phyloP scores from a whole-genome alignment of 2,797 vertebrate species.

The Pseudomugil gertrudae region DNA sequence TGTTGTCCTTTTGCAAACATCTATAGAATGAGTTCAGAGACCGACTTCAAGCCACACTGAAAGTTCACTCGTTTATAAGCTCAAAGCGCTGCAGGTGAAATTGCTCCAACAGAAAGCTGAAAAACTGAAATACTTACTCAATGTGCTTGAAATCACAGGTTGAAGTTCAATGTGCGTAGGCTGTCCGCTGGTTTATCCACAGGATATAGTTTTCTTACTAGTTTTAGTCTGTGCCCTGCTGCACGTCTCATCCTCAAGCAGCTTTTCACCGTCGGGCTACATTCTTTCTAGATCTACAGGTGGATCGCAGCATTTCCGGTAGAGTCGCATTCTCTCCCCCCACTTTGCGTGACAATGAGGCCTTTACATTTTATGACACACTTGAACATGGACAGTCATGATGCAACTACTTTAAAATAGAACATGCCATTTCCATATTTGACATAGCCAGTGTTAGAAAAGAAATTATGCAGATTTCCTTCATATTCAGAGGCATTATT shows the following conservation, averaged over 20 bases:
- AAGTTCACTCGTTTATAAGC: not conserved
- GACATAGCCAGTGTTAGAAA: not conserved
- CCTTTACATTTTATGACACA: constrained; percentile 17
- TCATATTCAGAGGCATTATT: not conserved
- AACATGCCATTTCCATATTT: constrained; percentile 17
- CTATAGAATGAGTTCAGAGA: not conserved
- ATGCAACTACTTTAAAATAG: constrained; percentile 14
- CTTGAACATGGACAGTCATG: not conserved
- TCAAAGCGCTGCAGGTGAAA: not conserved
- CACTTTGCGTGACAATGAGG: constrained; percentile 5
- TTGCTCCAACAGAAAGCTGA: not conserved
- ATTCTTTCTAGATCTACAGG: constrained; percentile 32
- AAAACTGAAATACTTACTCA: constrained; percentile 28
- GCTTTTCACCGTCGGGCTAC: not conserved
- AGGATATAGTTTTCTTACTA: not conserved
- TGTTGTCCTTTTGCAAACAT: not conserved
- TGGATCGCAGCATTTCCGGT: constrained; percentile 53
- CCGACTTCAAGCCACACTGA: not conserved
- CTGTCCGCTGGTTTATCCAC: constrained; percentile 6
- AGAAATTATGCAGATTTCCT: constrained; percentile 4
- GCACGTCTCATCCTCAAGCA: not conserved
- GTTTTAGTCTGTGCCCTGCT: not conserved
- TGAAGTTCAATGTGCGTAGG: not conserved
- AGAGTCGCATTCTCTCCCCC: constrained; percentile 57
- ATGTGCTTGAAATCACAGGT: not conserved